phyloP scores from a whole-genome alignment of 2,797 vertebrate species.

The Pangasius mekongensis region DNA sequence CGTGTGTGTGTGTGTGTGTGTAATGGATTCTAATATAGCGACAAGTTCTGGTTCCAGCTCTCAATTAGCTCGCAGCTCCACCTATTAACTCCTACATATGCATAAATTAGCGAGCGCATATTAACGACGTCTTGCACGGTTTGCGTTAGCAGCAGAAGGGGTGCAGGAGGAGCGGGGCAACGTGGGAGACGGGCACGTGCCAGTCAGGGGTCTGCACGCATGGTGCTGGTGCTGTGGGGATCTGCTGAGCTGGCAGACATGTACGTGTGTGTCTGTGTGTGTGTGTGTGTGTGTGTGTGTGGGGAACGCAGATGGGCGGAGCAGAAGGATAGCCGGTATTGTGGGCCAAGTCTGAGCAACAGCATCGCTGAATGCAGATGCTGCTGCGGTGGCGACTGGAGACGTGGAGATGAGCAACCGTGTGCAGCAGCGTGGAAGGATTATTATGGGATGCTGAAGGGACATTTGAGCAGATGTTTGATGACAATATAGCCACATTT shows the following conservation, averaged over 20 bases:
- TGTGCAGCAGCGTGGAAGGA: slow-evolving; percentile 19
- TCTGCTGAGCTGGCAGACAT: slow-evolving; percentile 35
- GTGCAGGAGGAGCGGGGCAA: not conserved
- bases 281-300: slow-evolving; percentile 41
- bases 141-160: slow-evolving; percentile 61
- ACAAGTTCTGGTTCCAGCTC: slow-evolving; percentile 66
- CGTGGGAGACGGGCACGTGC: slow-evolving; percentile 28
- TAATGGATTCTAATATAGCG: slow-evolving; percentile 75
- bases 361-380: slow-evolving; percentile 51
- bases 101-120: slow-evolving; percentile 67
- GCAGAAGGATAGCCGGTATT: slow-evolving; percentile 70
- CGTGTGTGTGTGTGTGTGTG: slow-evolving; percentile 51
- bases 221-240: slow-evolving; percentile 22
- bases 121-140: slow-evolving; percentile 65
- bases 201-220: slow-evolving; percentile 26
- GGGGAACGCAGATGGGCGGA: slow-evolving; percentile 60
- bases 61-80: slow-evolving; percentile 73
- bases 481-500: not conserved
- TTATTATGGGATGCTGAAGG: slow-evolving; percentile 29
- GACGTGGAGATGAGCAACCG: not conserved
- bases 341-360: slow-evolving; percentile 59
- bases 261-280: not conserved
- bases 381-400: slow-evolving; percentile 18
- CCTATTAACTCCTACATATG: slow-evolving; percentile 75
- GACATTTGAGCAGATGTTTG: slow-evolving; percentile 72